Evolutionary conservation across 2,797 vertebrate genomes (phyloP), one percentile per base, ranked within the genome.

Genomic region (Cyclopterus lumpus): DNA sequence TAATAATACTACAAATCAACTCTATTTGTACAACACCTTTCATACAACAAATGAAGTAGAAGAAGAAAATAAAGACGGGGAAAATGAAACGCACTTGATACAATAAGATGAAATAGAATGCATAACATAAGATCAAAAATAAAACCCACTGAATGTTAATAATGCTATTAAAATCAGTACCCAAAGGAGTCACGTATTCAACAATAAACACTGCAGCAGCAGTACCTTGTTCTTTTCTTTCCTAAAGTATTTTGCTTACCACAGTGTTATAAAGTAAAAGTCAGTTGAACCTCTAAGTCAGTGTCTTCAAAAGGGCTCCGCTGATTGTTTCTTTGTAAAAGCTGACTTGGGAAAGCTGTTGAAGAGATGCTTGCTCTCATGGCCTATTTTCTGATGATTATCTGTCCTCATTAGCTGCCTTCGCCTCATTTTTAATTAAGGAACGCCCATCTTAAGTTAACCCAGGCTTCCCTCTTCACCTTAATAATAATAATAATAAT

Each of bases 401-500:
- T 49, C 36, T 42, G 36, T 8, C 34, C 6, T 9, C 34, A 8
- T 64, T 40, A 58, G 15, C 36, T 55, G 48, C 26, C 46, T 53
- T 55, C 0, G 8, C 58, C 8, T 81, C 28, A 22, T 88, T 78
- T 90, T 68, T 81, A 89, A 90, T 93, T 81, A 90, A 87, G 90
- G 82, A 81, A 93, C 73, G 89, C 90, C 92, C 89, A 81, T 67
- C 72, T 80, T 69, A 53, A 63, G 54, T 76, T 74, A 60, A 63
- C 60, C 12, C 22, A 57, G 90, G 80, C 55, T 88, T 91, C 84
- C 91, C 90, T 82, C 65, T 42, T 32, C 61, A 10, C 24, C 24
- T n/a, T n/a, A n/a, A n/a, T n/a, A n/a, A n/a, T n/a, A n/a, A n/a
- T n/a, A n/a, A n/a, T n/a, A n/a, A n/a, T n/a, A n/a, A n/a, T n/a